Base-by-base conservation (phyloP, 30 jellyfish, hydroid and myxozoan species). In the Turritopsis rubra region DNA sequence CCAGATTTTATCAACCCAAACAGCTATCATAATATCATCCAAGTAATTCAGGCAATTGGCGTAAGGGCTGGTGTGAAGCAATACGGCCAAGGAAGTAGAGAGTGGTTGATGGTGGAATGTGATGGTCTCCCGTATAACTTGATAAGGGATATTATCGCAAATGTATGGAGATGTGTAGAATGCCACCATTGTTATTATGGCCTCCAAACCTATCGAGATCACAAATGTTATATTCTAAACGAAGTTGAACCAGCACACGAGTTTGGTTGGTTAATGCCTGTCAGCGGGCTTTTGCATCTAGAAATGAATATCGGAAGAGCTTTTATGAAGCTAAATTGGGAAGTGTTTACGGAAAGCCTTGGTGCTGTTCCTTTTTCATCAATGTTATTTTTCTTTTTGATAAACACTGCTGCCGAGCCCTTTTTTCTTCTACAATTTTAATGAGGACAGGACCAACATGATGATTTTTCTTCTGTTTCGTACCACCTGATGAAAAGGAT, bases 261-360 rank as follows among this genome's bases (percentile, higher is more conserved):
- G 20, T n/a, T n/a, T n/a, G n/a, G n/a, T n/a, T 73, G 82, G 60
- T 20, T 73, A 20, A 8, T 73, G 20, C 82, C 82, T 1, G 71
- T 73, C 8, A 5, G 8, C 22, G 82, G 82, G 8, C 20, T 73
- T 3, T 30, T 73, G 25, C 82, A 73, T 28, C 82, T 73, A 1
- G 82, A 73, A 73, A 3, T 73, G 82, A 73, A 73, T 28, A 8
- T 20, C 5, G 82, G 72, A 1, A 25, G 71, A 73, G 5, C 82
- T 1, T 73, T 73, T 29, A 73, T 30, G 8, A 73, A 73, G 54
- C 54, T 73, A 7, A 73, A 73, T 8, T 73, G 82, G 82, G 82
- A 73, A 1, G 82, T 73, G 8, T 21, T 73, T 28, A 21, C 20
- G 20, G 8, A 20, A 3, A 1, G 54, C 31, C 31, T 73, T 1